Conservation (phyloP, 2,888 invertebrate species). For the Pandemis cinnamomeana region DNA sequence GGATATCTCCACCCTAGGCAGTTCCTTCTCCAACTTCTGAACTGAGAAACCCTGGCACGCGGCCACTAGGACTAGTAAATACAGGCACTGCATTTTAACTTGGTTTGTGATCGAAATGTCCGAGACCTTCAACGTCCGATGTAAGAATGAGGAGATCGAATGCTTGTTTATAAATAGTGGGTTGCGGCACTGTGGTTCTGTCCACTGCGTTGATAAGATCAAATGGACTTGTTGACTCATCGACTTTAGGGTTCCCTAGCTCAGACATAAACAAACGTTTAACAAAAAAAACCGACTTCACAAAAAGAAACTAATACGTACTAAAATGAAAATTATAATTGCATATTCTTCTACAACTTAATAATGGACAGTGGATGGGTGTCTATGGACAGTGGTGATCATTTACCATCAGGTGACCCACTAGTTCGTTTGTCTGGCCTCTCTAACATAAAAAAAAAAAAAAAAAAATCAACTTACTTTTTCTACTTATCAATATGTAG, state of each 20-base stretch:
- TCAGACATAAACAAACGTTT: too few species aligned
- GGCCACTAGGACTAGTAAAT: background rate
- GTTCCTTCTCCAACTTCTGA: background rate
- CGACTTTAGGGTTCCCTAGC: background rate
- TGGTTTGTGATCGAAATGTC: background rate
- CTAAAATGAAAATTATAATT: too few species aligned
- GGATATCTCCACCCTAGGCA: conserved; percentile 35
- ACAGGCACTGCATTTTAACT: conserved; percentile 15
- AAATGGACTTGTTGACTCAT: background rate
- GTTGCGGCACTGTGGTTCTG: background rate
- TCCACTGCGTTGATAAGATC: background rate
- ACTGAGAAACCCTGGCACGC: conserved; percentile 13
- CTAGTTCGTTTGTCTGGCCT: too few species aligned
- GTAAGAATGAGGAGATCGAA: background rate
- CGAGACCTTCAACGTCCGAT: background rate
- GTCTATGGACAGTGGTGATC: too few species aligned
- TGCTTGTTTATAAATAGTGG: background rate
- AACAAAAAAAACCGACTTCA: too few species aligned
- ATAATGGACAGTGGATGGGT: too few species aligned
- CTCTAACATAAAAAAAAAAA: too few species aligned
- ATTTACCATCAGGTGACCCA: too few species aligned
- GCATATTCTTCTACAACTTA: too few species aligned
- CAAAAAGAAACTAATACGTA: too few species aligned
- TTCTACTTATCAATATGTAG: too few species aligned
- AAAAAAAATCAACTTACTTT: too few species aligned